Evolutionary conservation across 1,140 invertebrate species (phyloP).

Genomic region (Arion vulgaris): DNA sequence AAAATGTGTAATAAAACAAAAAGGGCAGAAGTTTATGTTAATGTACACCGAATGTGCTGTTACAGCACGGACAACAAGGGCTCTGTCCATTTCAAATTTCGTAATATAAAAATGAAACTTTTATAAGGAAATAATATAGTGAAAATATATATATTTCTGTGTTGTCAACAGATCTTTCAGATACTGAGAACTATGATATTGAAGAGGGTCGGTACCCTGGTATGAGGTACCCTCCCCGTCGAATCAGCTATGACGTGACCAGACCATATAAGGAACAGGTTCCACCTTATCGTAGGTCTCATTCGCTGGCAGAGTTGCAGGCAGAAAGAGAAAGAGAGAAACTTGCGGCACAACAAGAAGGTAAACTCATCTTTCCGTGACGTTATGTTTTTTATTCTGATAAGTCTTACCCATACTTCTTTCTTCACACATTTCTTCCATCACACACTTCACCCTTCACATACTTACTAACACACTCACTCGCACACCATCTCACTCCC

Average conservation of each 20-base stretch:
- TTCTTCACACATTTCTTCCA: not conserved
- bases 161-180: constrained; percentile 54
- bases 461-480: no score
- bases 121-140: no score
- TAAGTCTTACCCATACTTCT: not conserved
- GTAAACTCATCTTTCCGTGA: constrained; percentile 10
- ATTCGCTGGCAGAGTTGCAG: constrained; percentile 57
- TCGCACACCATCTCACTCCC: no score
- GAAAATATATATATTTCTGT: no score
- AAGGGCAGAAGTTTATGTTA: no score
- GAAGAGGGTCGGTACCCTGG: constrained; percentile 50
- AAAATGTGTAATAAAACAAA: no score
- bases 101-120: no score
- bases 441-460: no score
- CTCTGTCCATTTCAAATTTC: no score
- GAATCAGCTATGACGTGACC: constrained; percentile 45
- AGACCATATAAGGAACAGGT: constrained; percentile 43
- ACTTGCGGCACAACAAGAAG: constrained; percentile 29
- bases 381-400: no score
- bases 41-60: no score
- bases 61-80: no score
- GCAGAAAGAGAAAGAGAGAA: constrained; percentile 33
- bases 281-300: constrained; percentile 55
- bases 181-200: constrained; percentile 57
- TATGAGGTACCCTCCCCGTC: constrained; percentile 44